Percentiles rank a stretch among this genome's conserved stretches.
Evolutionary conservation across 35 echinoderm and acorn worm species (phyloP).

Genomic region (Amphiura filiformis): DNA sequence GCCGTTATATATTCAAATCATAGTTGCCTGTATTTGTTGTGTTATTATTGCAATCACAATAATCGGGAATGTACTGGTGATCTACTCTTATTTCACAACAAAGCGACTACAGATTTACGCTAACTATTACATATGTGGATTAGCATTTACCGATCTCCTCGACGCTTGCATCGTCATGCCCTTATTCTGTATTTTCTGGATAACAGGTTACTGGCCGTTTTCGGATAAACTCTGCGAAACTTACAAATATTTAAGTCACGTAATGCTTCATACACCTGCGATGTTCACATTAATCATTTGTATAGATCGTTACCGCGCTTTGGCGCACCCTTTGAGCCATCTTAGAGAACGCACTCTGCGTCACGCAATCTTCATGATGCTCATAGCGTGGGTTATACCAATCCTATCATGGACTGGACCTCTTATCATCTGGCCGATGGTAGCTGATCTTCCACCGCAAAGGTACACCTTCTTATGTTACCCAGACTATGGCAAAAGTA

Average conservation of each 20-base stretch:
- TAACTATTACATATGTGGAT: slow-evolving; percentile 38
- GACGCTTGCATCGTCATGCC: slow-evolving; percentile 16
- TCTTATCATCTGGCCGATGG: slow-evolving; percentile 1
- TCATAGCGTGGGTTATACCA: slow-evolving; percentile 8
- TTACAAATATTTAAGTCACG: slow-evolving; percentile 7
- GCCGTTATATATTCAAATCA: neutral
- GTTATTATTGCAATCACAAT: slow-evolving; percentile 30
- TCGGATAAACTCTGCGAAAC: slow-evolving; percentile 10
- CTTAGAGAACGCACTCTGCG: neutral
- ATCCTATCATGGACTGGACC: neutral
- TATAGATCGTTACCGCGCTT: slow-evolving; percentile 39
- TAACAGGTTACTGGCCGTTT: slow-evolving; percentile 44
- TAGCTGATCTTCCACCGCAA: neutral
- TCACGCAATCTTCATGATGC: slow-evolving; percentile 18
- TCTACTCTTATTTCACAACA: slow-evolving; percentile 31
- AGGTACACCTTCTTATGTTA: neutral
- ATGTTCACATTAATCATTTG: slow-evolving; percentile 38
- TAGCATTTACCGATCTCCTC: slow-evolving; percentile 41
- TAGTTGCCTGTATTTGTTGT: neutral
- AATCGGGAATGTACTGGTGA: slow-evolving; percentile 34
- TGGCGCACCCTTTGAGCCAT: slow-evolving; percentile 29
- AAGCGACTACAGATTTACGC: slow-evolving; percentile 40
- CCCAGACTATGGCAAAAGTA: neutral
- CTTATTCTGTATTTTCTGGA: neutral
- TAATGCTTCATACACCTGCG: slow-evolving; percentile 7